Evolutionary conservation across 2,888 invertebrate genomes (phyloP).

Genomic region (Colostygia pectinataria): DNA sequence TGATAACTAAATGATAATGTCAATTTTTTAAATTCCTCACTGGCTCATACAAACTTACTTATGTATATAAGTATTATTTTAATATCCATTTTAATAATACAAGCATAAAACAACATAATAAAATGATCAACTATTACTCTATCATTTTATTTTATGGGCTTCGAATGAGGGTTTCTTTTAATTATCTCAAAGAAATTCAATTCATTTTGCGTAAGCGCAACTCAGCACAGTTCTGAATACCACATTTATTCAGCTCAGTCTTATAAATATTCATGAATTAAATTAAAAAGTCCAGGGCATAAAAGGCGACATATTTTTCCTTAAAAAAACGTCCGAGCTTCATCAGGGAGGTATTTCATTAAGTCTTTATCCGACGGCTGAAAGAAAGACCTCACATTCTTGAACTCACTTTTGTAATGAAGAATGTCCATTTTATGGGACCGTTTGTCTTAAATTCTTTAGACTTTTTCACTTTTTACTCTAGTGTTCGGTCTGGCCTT

Average conservation of each 20-base stretch:
- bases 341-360: slow-evolving; percentile 81
- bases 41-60: too few relatives aligned
- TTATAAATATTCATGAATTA: slow-evolving; percentile 32
- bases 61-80: too few relatives aligned
- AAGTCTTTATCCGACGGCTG: slow-evolving; percentile 65
- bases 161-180: too few relatives aligned
- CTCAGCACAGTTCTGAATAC: slow-evolving; percentile 1
- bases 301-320: slow-evolving; percentile 39
- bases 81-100: too few relatives aligned
- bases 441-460: slow-evolving; percentile 59
- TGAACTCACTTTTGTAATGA: slow-evolving; percentile 71
- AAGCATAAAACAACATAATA: too few relatives aligned
- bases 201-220: neutral
- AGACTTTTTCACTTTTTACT: slow-evolving; percentile 40
- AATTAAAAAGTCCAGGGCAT: slow-evolving; percentile 29
- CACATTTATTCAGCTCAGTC: slow-evolving; percentile 1
- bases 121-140: too few relatives aligned
- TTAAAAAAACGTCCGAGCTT: slow-evolving; percentile 58
- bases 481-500: neutral
- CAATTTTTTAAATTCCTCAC: too few relatives aligned
- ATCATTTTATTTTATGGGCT: too few relatives aligned
- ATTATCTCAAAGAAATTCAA: too few relatives aligned
- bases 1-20: too few relatives aligned
- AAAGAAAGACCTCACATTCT: slow-evolving; percentile 77
- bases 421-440: slow-evolving; percentile 77